Evolutionary conservation across 2,113 vertebrate genomes (phyloP).

Genomic region (Syrmaticus mikado): DNA sequence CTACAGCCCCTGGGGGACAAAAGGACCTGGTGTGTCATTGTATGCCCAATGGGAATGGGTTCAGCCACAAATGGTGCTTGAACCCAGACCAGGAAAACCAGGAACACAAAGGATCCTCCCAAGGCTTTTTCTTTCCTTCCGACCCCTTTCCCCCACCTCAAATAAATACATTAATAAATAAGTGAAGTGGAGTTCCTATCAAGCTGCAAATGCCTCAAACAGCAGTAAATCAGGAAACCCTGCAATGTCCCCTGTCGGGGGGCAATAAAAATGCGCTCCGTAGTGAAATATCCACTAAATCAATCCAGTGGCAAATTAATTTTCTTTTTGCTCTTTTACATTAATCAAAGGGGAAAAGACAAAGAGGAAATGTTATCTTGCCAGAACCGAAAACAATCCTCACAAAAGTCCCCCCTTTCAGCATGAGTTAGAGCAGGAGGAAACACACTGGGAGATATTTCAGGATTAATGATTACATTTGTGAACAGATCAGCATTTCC

Average conservation of each 20-base stretch:
- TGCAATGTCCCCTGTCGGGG: neutral
- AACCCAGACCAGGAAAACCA: conserved; percentile 44
- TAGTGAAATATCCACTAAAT: conserved; percentile 9
- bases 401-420: neutral
- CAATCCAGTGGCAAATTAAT: conserved; percentile 10
- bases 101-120: conserved; percentile 54
- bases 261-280: neutral
- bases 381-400: conserved; percentile 19
- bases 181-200: neutral
- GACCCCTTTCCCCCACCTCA: neutral
- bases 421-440: conserved; percentile 34
- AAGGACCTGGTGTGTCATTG: conserved; percentile 61
- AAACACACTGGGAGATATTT: conserved; percentile 29
- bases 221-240: neutral
- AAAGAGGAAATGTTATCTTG: neutral
- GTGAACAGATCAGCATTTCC: conserved; percentile 4
- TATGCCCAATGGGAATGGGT: neutral
- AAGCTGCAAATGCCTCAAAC: neutral
- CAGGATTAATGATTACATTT: conserved; percentile 9
- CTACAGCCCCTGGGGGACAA: conserved; percentile 71
- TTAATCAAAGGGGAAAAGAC: conserved; percentile 35
- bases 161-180: neutral
- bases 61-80: conserved; percentile 66
- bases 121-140: conserved; percentile 4
- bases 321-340: neutral